Percentiles rank a stretch among this genome's conserved stretches.
Evolutionary conservation across 2,113 vertebrate genomes (phyloP).

Genomic region (Fukomys damarensis): DNA sequence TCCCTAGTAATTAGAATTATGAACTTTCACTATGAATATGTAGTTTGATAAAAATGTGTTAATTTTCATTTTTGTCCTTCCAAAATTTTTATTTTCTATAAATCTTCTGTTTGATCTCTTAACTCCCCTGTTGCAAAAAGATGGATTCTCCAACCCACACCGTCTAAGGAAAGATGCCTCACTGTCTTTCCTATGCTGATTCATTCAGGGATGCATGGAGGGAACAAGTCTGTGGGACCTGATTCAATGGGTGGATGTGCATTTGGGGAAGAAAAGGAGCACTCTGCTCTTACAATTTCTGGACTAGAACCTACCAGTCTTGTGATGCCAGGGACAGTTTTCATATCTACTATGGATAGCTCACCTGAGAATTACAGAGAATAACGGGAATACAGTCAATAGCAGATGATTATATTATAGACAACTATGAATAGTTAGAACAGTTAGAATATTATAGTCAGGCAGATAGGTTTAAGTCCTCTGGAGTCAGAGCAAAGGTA

Average conservation of each 20-base stretch:
- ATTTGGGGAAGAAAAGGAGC: background rate
- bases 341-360: accelerated
- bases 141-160: background rate
- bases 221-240: too few species aligned
- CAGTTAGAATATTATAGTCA: too few species aligned
- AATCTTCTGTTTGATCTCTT: background rate
- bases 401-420: background rate
- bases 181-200: background rate
- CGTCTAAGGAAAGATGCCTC: background rate
- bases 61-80: background rate
- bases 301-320: background rate
- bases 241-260: background rate
- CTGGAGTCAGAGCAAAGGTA: too few species aligned
- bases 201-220: background rate
- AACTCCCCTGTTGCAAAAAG: background rate
- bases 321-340: background rate
- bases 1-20: background rate
- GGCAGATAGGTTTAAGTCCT: too few species aligned
- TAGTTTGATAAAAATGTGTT: background rate
- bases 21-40: background rate
- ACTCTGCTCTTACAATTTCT: background rate
- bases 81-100: background rate
- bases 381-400: background rate
- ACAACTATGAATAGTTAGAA: too few species aligned
- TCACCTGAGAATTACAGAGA: background rate